Conservation (phyloP, 2,113 vertebrate species). For the Condylura cristata region DNA sequence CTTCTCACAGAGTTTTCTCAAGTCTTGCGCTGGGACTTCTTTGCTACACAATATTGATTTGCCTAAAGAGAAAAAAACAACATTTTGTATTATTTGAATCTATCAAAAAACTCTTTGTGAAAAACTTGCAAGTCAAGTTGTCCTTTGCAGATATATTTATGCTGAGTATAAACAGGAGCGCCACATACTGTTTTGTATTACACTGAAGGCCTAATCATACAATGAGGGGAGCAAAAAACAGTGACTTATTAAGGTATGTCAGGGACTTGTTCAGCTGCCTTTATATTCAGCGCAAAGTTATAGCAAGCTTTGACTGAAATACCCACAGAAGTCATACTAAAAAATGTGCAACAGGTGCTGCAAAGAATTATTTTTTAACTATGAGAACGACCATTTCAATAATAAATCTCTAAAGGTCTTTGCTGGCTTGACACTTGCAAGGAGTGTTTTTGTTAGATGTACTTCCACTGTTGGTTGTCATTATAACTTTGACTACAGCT, state of each 20-base stretch:
- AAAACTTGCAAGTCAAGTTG: neutral
- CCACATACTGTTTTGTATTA: neutral
- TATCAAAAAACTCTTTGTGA: neutral
- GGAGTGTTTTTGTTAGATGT: neutral
- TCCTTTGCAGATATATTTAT: neutral
- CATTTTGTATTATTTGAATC: neutral
- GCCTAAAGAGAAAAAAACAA: constrained; percentile 84
- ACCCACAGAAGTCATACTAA: neutral
- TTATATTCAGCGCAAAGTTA: neutral
- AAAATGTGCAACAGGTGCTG: neutral
- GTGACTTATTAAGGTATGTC: neutral
- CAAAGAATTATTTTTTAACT: neutral
- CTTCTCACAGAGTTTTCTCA: constrained; percentile 93
- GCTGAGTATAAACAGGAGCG: neutral
- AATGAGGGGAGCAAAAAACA: neutral
- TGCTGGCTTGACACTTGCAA: neutral
- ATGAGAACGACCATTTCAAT: neutral
- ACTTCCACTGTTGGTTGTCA: neutral
- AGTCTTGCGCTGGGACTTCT: constrained; percentile 93
- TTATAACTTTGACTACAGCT: neutral
- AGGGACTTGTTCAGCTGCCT: neutral
- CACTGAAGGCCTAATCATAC: neutral
- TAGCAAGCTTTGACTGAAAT: neutral
- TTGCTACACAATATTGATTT: constrained; percentile 95
- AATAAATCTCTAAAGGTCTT: neutral